A percentile compares a stretch with the other conserved stretches of the same genome.
These are phyloP conservation scores for Myxocyprinus asiaticus DNA, from an alignment of 2,113 vertebrate species.

Conservation along the genomic window DNA sequence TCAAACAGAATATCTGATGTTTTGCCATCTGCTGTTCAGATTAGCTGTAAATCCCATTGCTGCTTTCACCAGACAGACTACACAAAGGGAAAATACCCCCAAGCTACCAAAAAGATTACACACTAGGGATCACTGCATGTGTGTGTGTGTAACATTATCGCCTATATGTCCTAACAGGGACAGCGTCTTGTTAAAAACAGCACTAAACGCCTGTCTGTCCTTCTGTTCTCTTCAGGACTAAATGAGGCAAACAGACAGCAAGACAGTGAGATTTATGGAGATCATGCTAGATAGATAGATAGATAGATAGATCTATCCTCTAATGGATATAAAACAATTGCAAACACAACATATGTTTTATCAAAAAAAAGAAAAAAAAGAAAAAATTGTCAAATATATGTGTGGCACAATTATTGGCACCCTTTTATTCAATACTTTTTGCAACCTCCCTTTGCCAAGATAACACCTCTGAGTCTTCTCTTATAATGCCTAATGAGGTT, in stretches of 20 bases:
- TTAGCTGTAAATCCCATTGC: conserved; percentile 84
- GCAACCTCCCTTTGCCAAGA: no score
- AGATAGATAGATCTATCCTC: no score
- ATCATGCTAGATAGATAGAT: no score
- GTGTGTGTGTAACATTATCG: conserved; percentile 27
- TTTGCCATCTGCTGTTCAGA: conserved; percentile 93
- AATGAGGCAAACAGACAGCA: conserved; percentile 16
- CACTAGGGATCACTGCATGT: conserved; percentile 41
- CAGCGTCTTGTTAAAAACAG: conserved; percentile 15
- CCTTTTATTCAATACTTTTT: no score
- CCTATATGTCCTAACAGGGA: conserved; percentile 8
- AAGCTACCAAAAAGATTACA: conserved; percentile 53
- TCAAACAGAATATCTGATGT: conserved; percentile 90
- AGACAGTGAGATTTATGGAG: no score
- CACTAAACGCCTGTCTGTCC: conserved; percentile 6
- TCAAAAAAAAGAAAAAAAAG: no score
- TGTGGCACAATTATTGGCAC: no score
- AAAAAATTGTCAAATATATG: no score
- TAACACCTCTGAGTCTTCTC: no score
- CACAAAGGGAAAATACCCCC: conserved; percentile 50
- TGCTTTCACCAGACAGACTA: conserved; percentile 71
- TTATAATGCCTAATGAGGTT: no score
- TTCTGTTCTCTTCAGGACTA: conserved; percentile 17
- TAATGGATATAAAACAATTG: no score
- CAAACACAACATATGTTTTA: no score